Base-by-base conservation (phyloP, 92 coral and sea anemone species). In the Parazoanthus atlanticus region DNA sequence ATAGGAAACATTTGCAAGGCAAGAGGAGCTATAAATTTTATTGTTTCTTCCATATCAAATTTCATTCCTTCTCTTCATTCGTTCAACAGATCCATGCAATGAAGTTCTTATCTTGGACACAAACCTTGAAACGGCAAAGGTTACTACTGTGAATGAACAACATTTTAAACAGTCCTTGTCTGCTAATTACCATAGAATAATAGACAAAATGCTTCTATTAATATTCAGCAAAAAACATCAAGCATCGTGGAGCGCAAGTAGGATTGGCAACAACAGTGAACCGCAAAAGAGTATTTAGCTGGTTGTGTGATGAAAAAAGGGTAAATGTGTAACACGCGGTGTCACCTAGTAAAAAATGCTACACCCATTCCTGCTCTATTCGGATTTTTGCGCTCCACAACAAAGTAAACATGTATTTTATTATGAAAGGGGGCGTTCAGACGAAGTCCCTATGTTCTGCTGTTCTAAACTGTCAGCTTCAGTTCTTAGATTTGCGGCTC, bases 361-460 rank as follows among this genome's bases (percentile, higher is more conserved):
- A 69, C 78, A 84, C 87, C 78, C 77, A n/a, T 23, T 71, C 28
- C 38, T 40, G 52, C 16, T 79, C 54, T n/a, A 54, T n/a, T 21
- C 56, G 67, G 86, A 84, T 84, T 46, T 30, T 70, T 70, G 70
- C 21, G 67, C 28, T 26, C 16, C 78, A 72, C 28, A 29, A 29
- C 17, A 70, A 84, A 70, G 87, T 84, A 84, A 84, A 84, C 87
- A 84, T 54, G 40, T 70, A 47, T 67, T 80, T 84, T 71, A 84
- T 84, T 84, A 74, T 70, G 32, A 16, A 67, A 70, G 77, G 87
- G 86, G 87, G 87, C 79, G 87, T 84, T 84, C 76, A 31, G 41
- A 15, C 32, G 78, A 41, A 31, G 72, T 82, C 76, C 74, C 19
- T 30, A 36, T 82, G 64, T 21, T 70, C 58, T 84, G 78, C 87